Conservation (phyloP, 2,888 invertebrate genomes). For the Nycteola revayana region DNA sequence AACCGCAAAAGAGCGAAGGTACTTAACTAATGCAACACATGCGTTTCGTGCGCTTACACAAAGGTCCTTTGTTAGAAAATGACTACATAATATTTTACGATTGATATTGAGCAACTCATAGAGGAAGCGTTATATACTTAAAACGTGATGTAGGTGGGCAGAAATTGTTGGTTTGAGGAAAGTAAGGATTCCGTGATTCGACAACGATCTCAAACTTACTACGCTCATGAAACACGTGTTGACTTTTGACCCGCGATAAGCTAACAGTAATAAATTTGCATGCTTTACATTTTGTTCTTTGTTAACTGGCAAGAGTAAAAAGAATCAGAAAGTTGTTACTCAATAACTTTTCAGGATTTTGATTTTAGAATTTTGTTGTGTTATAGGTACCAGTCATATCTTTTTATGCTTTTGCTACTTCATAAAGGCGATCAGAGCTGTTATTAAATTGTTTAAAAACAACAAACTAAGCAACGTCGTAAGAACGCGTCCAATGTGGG, state of each 20-base stretch:
- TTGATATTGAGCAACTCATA: slow-evolving; percentile 36
- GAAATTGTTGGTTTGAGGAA: slow-evolving; percentile 39
- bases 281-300: slow-evolving; percentile 26
- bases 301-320: slow-evolving; percentile 7
- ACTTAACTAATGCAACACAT: slow-evolving; percentile 9
- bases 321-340: not conserved
- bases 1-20: not conserved
- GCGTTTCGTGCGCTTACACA: slow-evolving; percentile 21
- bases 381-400: too few relatives aligned
- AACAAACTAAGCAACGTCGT: too few relatives aligned
- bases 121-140: slow-evolving; percentile 20
- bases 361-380: too few relatives aligned
- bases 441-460: too few relatives aligned
- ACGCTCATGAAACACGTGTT: slow-evolving; percentile 37
- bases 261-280: slow-evolving; percentile 33
- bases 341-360: too few relatives aligned
- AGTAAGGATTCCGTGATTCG: slow-evolving; percentile 53
- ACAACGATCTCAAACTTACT: slow-evolving; percentile 45
- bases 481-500: too few relatives aligned
- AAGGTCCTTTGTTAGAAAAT: slow-evolving; percentile 40
- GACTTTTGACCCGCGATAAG: slow-evolving; percentile 40
- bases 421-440: too few relatives aligned
- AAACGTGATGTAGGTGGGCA: slow-evolving; percentile 42
- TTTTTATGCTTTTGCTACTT: too few relatives aligned
- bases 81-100: slow-evolving; percentile 39